Evolutionary conservation across 64 coral and sea anemone species (phyloP).

Genomic region (Catalaphyllia jardinei): DNA sequence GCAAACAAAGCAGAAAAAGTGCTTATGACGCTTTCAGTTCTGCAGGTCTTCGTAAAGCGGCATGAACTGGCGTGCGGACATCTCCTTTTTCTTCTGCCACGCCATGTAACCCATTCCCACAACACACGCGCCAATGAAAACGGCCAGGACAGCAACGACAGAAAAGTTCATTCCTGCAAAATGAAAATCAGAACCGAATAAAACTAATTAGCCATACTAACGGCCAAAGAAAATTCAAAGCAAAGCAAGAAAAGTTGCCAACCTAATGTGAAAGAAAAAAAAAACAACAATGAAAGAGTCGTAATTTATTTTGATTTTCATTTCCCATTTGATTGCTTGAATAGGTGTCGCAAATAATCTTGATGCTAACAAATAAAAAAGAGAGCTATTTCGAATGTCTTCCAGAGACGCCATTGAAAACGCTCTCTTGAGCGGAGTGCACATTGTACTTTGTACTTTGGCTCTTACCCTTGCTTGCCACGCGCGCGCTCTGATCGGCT

Average conservation of each 20-base stretch:
- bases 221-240: background rate
- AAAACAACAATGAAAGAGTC: too few relatives aligned
- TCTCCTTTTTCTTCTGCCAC: background rate
- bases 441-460: background rate
- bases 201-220: background rate
- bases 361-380: too few relatives aligned
- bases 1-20: background rate
- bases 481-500: slow-evolving; percentile 13
- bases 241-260: too few relatives aligned
- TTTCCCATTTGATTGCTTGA: too few relatives aligned
- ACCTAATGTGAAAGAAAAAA: too few relatives aligned
- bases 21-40: background rate
- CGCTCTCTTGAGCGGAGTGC: background rate
- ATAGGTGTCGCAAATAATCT: too few relatives aligned
- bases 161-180: background rate
- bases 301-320: too few relatives aligned
- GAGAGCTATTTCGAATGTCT: too few relatives aligned
- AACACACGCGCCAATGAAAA: background rate
- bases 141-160: background rate
- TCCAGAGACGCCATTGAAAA: background rate
- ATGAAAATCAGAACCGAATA: background rate
- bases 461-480: background rate
- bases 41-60: slow-evolving; percentile 23
- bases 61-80: background rate
- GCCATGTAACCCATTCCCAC: background rate